phyloP scores from a whole-genome alignment of 2,113 vertebrate genomes.

The Eonycteris spelaea region DNA sequence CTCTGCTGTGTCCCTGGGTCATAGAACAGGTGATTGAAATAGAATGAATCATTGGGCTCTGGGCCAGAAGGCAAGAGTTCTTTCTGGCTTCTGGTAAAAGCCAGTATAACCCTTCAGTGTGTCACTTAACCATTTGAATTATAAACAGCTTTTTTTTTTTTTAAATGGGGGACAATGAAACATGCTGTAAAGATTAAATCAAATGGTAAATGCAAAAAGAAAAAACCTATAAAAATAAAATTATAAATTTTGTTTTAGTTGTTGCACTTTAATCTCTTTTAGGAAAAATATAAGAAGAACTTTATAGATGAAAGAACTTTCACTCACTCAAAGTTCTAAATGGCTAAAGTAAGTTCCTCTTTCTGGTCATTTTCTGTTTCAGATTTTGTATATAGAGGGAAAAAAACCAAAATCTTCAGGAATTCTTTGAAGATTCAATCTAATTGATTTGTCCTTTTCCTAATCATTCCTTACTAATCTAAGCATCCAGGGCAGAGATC shows the following conservation, averaged over 20 bases:
- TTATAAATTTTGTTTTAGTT: not conserved
- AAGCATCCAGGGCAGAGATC: not conserved
- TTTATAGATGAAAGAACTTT: not conserved
- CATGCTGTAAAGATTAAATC: not conserved
- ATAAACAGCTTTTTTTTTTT: not conserved
- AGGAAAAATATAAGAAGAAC: not conserved
- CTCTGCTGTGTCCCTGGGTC: not conserved
- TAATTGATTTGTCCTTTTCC: not conserved
- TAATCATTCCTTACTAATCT: not conserved
- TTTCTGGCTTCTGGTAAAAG: not conserved
- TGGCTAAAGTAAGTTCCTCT: not conserved
- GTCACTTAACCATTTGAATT: not conserved
- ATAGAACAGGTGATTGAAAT: not conserved
- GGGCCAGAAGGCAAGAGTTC: not conserved
- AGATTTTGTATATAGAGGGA: not conserved
- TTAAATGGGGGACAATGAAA: not conserved
- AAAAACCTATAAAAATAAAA: not conserved
- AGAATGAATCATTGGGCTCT: slow-evolving; percentile 17
- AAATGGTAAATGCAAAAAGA: not conserved
- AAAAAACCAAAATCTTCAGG: not conserved
- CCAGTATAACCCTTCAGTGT: not conserved
- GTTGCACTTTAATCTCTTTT: not conserved
- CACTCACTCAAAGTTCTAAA: not conserved
- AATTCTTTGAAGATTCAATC: not conserved
- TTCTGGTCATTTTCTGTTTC: not conserved